Conservation (phyloP, 2,113 vertebrate genomes). For the Eurystomus gularis region DNA sequence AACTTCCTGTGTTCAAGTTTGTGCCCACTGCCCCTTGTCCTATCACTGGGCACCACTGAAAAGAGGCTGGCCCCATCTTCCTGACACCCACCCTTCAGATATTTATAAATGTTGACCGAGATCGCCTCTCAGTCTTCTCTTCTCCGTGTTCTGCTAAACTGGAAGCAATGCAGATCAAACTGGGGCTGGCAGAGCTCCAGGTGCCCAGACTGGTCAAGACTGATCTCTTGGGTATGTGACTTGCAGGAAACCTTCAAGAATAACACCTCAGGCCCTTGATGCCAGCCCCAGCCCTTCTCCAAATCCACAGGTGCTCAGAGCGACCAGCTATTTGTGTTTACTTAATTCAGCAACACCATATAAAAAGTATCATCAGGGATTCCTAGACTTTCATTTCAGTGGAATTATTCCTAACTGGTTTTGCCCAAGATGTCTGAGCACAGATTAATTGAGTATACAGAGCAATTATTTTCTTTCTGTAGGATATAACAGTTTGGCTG, state of each 20-base stretch:
- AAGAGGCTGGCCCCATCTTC: no score
- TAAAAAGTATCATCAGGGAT: background rate
- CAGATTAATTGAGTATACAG: background rate
- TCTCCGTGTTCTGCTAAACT: background rate
- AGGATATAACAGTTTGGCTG: background rate
- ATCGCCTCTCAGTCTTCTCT: no score
- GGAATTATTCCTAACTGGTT: background rate
- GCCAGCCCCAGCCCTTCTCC: background rate
- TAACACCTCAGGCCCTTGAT: fast-evolving
- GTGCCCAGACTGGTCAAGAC: background rate
- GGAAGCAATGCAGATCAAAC: fast-evolving
- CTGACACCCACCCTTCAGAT: no score
- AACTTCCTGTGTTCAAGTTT: no score
- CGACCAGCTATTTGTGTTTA: background rate
- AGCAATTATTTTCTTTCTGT: background rate
- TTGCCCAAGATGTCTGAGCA: background rate
- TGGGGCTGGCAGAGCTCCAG: background rate
- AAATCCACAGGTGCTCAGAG: fast-evolving
- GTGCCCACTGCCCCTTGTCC: no score
- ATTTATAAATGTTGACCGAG: no score
- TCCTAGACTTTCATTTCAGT: background rate
- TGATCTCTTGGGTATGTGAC: fast-evolving
- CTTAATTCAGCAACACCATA: background rate
- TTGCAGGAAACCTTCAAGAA: background rate
- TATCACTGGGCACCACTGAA: no score